These are phyloP conservation scores for Standfussiana lucernea DNA, from an alignment of 2,888 invertebrate genomes.

Conservation along the genomic window DNA sequence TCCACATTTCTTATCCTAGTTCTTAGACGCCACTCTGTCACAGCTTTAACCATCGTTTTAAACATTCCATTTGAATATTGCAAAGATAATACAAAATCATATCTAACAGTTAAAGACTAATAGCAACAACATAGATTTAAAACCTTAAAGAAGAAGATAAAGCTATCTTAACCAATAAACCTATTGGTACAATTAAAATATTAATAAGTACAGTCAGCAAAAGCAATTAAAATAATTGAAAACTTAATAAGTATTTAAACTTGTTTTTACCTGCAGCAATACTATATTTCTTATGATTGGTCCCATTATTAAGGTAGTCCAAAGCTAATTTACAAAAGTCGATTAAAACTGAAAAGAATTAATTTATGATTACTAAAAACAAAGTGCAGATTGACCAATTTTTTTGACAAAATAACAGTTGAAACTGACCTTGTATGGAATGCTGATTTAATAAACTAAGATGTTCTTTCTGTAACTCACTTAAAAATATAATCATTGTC, in stretches of 20 bases:
- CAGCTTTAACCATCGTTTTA: not conserved
- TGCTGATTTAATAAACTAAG: conserved; percentile 81
- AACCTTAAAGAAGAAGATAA: not conserved
- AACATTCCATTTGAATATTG: not conserved
- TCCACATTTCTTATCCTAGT: not conserved
- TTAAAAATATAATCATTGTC: conserved; percentile 87
- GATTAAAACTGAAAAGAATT: conserved; percentile 90
- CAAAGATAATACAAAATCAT: not conserved
- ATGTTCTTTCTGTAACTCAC: conserved; percentile 87
- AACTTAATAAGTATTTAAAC: no score
- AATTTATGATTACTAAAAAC: not conserved
- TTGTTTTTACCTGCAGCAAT: conserved; percentile 91
- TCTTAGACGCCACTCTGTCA: not conserved
- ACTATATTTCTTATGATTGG: conserved; percentile 91
- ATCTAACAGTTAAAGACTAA: not conserved
- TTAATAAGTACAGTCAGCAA: not conserved
- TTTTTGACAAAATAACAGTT: not conserved
- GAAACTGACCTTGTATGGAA: conserved; percentile 80
- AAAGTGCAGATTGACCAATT: not conserved
- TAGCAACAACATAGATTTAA: not conserved
- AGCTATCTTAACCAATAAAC: not conserved
- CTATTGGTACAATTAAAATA: not conserved
- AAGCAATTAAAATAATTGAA: not conserved
- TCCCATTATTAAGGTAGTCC: conserved; percentile 92
- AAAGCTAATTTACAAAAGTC: conserved; percentile 93